These are phyloP conservation scores for Macrophya annulata DNA, from an alignment of 2,888 invertebrate genomes.

Conservation along the genomic window DNA sequence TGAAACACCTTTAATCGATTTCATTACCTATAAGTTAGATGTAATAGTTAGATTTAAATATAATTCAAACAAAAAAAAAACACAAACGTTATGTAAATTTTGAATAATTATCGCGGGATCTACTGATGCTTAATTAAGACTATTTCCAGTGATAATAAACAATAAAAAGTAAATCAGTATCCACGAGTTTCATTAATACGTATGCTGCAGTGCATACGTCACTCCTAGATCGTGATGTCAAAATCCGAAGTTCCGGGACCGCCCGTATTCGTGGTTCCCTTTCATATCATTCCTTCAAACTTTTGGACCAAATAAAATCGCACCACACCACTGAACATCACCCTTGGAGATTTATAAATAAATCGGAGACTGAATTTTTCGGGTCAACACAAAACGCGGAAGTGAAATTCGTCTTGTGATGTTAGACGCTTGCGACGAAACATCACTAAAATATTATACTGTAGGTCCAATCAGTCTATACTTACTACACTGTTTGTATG, in stretches of 20 bases:
- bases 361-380: slow-evolving; percentile 28
- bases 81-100: too few relatives aligned
- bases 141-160: neutral
- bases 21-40: too few relatives aligned
- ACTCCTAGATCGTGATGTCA: neutral
- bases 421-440: neutral
- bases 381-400: slow-evolving; percentile 36
- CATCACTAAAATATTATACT: neutral
- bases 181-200: neutral
- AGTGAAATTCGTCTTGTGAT: neutral
- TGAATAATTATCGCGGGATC: neutral
- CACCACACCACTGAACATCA: neutral
- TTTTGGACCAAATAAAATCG: slow-evolving; percentile 8
- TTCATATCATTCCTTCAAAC: neutral
- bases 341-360: slow-evolving; percentile 20
- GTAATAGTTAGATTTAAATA: slow-evolving; percentile 21
- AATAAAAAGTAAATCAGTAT: neutral
- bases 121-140: neutral
- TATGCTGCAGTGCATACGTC: too few relatives aligned
- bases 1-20: too few relatives aligned
- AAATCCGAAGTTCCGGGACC: neutral
- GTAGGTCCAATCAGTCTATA: neutral
- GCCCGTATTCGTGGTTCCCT: neutral
- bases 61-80: neutral
- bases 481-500: too few relatives aligned